These are phyloP conservation scores for Maniola hyperantus DNA, from an alignment of 2,888 invertebrate genomes.

Conservation along the genomic window DNA sequence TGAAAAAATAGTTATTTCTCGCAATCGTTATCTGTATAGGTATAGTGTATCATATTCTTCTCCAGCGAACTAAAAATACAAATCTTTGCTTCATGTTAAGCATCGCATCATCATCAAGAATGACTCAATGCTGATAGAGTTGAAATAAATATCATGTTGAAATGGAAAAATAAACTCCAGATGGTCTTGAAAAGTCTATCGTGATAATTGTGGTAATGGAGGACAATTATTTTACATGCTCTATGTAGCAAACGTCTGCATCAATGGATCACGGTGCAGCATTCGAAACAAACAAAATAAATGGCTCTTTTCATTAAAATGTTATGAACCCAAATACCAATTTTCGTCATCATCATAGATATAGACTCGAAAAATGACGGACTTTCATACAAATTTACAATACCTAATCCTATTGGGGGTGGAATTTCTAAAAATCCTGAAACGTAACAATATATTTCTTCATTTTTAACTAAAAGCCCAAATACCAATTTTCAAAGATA, in stretches of 20 bases:
- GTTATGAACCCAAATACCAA: too few species aligned
- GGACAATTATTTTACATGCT: not conserved
- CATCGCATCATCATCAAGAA: slow-evolving; percentile 21
- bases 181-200: slow-evolving; percentile 6
- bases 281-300: too few species aligned
- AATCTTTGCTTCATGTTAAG: slow-evolving; percentile 20
- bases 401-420: too few species aligned
- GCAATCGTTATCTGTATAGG: slow-evolving; percentile 18
- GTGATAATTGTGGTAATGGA: slow-evolving; percentile 6
- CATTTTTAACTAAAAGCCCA: too few species aligned
- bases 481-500: too few species aligned
- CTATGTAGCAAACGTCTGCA: not conserved
- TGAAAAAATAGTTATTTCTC: slow-evolving; percentile 18
- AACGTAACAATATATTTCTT: too few species aligned
- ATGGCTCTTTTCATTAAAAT: too few species aligned
- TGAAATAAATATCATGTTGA: slow-evolving; percentile 19
- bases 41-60: slow-evolving; percentile 24
- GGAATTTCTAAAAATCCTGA: too few species aligned
- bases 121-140: slow-evolving; percentile 25
- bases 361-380: too few species aligned
- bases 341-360: too few species aligned
- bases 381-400: too few species aligned
- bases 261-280: not conserved
- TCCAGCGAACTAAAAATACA: slow-evolving; percentile 25
- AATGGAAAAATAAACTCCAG: slow-evolving; percentile 20